A percentile compares a stretch with the other conserved stretches of the same genome.
These are phyloP conservation scores for Colostygia pectinataria DNA, from an alignment of 2,888 invertebrate genomes.

Conservation along the genomic window DNA sequence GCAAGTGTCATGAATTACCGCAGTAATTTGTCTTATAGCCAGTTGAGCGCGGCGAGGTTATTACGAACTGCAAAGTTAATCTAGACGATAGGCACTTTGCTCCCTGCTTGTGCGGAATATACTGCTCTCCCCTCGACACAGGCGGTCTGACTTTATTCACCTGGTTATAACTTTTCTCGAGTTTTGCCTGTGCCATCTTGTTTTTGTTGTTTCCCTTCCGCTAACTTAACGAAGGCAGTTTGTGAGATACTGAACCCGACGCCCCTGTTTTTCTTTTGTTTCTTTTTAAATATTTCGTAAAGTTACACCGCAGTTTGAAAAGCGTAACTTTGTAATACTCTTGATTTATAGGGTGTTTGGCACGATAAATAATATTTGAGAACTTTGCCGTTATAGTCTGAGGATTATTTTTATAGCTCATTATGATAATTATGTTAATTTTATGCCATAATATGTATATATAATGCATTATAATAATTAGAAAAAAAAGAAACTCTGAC, in stretches of 20 bases:
- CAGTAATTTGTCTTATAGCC: conserved; percentile 34
- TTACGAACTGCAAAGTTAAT: conserved; percentile 36
- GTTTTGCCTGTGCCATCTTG: conserved; percentile 38
- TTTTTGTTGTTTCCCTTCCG: conserved; percentile 39
- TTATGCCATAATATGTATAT: too few relatives aligned
- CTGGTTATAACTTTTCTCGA: conserved; percentile 36
- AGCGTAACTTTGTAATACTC: conserved; percentile 14
- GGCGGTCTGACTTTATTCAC: conserved; percentile 37
- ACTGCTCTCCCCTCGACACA: conserved; percentile 36
- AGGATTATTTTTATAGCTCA: not conserved
- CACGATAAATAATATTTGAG: not conserved
- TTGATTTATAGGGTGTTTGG: conserved; percentile 2
- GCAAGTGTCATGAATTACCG: conserved; percentile 32
- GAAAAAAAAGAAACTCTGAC: too few relatives aligned
- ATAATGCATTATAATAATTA: too few relatives aligned
- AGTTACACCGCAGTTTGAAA: conserved; percentile 5
- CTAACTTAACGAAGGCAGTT: conserved; percentile 34
- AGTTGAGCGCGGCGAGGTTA: conserved; percentile 26
- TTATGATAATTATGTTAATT: conserved; percentile 1
- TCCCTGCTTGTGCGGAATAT: conserved; percentile 30
- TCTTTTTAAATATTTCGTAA: conserved; percentile 22
- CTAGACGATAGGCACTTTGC: conserved; percentile 34
- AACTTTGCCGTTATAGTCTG: not conserved
- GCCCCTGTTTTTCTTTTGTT: conserved; percentile 26
- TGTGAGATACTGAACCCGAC: conserved; percentile 31